Conservation (phyloP, 2,797 vertebrate species). For the Phataginus tricuspis region DNA sequence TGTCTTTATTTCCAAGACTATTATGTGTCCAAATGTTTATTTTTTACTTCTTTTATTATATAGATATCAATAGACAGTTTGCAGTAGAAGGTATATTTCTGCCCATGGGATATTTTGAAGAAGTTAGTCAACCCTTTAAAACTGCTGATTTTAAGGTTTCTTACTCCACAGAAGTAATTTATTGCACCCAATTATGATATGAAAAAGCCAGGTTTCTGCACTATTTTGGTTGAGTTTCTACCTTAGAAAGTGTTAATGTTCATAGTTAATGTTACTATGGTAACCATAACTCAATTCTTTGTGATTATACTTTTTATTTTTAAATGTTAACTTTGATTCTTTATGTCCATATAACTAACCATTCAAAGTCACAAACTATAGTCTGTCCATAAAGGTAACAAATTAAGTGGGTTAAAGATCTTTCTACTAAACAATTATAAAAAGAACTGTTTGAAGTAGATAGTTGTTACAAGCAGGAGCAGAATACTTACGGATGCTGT, state of each 20-base stretch:
- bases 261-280: slow-evolving; percentile 71
- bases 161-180: slow-evolving; percentile 61
- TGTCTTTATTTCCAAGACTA: slow-evolving; percentile 64
- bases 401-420: slow-evolving; percentile 25
- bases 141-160: slow-evolving; percentile 59
- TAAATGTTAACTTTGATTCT: slow-evolving; percentile 64
- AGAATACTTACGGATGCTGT: slow-evolving; percentile 36
- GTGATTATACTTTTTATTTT: slow-evolving; percentile 68
- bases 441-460: slow-evolving; percentile 52
- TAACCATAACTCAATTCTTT: slow-evolving; percentile 70
- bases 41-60: slow-evolving; percentile 63
- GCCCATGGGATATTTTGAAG: slow-evolving; percentile 52
- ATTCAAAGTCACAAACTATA: slow-evolving; percentile 44
- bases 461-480: slow-evolving; percentile 39
- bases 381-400: slow-evolving; percentile 36
- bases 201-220: slow-evolving; percentile 58
- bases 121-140: slow-evolving; percentile 59
- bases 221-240: slow-evolving; percentile 51
- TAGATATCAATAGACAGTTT: slow-evolving; percentile 51
- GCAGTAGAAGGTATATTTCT: slow-evolving; percentile 56
- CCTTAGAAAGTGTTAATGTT: slow-evolving; percentile 54
- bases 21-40: slow-evolving; percentile 55
- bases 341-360: slow-evolving; percentile 34
- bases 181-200: slow-evolving; percentile 69
- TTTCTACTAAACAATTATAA: background rate